phyloP scores from a whole-genome alignment of 2,888 invertebrate species.

The Tiliacea citrago region DNA sequence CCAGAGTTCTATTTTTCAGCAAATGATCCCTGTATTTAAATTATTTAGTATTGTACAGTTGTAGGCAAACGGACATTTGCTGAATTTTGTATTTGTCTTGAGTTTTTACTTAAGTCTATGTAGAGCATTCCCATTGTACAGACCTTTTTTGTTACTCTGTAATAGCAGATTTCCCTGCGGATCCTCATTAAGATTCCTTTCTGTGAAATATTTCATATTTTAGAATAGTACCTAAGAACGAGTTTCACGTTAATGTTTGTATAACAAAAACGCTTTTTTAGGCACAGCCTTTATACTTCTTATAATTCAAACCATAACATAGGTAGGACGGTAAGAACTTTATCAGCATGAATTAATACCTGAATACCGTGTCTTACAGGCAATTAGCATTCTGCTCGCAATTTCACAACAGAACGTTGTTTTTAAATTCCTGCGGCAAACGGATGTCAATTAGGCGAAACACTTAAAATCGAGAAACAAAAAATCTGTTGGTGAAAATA shows the following conservation, averaged over 20 bases:
- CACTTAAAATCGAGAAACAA: slow-evolving; percentile 30
- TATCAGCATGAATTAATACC: not conserved
- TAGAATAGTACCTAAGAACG: not conserved
- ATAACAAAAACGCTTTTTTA: not conserved
- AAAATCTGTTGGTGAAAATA: slow-evolving; percentile 5
- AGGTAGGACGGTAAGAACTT: not conserved
- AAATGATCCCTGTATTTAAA: slow-evolving; percentile 2
- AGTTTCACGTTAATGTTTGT: slow-evolving; percentile 5
- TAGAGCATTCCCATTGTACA: slow-evolving; percentile 14
- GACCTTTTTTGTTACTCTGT: slow-evolving; percentile 46
- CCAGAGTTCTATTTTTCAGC: slow-evolving; percentile 18
- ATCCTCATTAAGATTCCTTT: slow-evolving; percentile 58
- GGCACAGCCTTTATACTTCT: not conserved
- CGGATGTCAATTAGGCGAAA: slow-evolving; percentile 68
- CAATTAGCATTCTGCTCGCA: slow-evolving; percentile 36
- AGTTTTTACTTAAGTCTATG: slow-evolving; percentile 10
- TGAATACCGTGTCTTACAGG: not conserved
- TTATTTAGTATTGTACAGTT: not conserved
- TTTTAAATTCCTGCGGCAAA: slow-evolving; percentile 60
- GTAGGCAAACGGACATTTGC: not conserved
- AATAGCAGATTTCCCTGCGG: slow-evolving; percentile 65
- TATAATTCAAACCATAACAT: not conserved
- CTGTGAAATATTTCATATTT: slow-evolving; percentile 53
- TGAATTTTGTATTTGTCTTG: slow-evolving; percentile 13
- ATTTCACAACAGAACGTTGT: slow-evolving; percentile 23